A percentile compares a stretch with the other conserved stretches of the same genome.
Conservation (phyloP, 1,140 invertebrate genomes). For the Globodera rostochiensis region DNA sequence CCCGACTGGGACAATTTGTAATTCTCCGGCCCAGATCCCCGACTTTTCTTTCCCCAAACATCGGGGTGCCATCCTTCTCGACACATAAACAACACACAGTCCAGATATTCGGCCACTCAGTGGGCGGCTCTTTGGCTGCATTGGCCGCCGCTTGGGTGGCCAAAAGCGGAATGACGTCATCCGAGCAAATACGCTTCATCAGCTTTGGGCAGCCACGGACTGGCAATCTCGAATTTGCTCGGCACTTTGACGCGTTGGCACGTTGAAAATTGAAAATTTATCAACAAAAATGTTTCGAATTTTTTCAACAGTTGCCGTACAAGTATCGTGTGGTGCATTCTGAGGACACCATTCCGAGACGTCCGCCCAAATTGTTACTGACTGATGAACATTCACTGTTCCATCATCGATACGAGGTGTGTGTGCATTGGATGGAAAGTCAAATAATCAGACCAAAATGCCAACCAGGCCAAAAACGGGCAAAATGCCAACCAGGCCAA, state of each 20-base stretch:
- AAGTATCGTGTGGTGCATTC: slow-evolving; percentile 49
- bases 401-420: slow-evolving; percentile 53
- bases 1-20: too few relatives aligned
- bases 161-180: slow-evolving; percentile 29
- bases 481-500: too few relatives aligned
- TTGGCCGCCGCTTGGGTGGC: slow-evolving; percentile 51
- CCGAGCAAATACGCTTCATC: slow-evolving; percentile 38
- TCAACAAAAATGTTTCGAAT: not conserved
- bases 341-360: slow-evolving; percentile 43
- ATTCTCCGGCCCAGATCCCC: too few relatives aligned
- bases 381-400: slow-evolving; percentile 37
- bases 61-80: too few relatives aligned
- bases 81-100: not conserved
- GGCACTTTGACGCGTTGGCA: slow-evolving; percentile 44
- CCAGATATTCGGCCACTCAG: slow-evolving; percentile 46
- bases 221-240: slow-evolving; percentile 48
- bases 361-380: slow-evolving; percentile 33
- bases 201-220: slow-evolving; percentile 50
- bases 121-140: slow-evolving; percentile 42
- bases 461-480: too few relatives aligned
- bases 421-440: not conserved
- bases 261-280: slow-evolving; percentile 21
- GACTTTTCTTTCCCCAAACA: too few relatives aligned
- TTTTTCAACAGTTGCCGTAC: slow-evolving; percentile 24
- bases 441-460: too few relatives aligned